Conservation (phyloP, 2,113 vertebrate genomes). For the Poeciliopsis turrubarensis region DNA sequence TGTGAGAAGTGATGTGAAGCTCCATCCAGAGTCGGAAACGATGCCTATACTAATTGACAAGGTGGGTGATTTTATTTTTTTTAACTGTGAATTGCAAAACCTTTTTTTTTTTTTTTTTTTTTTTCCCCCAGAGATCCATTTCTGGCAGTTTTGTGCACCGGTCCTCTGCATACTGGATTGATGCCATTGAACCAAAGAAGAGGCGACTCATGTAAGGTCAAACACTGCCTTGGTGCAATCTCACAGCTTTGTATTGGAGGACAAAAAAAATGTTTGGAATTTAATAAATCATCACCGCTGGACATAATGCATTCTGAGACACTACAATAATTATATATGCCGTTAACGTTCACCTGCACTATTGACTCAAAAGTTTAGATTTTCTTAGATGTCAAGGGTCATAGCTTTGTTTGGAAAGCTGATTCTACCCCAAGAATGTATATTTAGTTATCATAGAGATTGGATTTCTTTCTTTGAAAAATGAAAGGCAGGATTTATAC, state of each 20-base stretch:
- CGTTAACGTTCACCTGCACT: no score
- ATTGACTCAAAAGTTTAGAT: no score
- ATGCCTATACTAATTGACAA: conserved; percentile 82
- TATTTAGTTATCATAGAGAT: no score
- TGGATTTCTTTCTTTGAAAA: no score
- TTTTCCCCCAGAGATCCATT: conserved; percentile 76
- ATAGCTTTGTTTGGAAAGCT: no score
- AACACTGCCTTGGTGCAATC: neutral
- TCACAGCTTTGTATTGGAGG: neutral
- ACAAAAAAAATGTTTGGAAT: neutral
- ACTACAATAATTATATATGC: neutral
- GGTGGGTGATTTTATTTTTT: conserved; percentile 74
- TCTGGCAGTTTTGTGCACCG: conserved; percentile 52
- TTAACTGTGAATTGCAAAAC: neutral
- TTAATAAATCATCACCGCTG: no score
- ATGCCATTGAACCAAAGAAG: conserved; percentile 76
- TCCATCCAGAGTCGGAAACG: conserved; percentile 59
- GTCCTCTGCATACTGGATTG: conserved; percentile 83
- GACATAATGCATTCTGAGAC: neutral
- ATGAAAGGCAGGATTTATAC: no score
- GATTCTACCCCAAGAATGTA: no score
- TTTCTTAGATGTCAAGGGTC: no score
- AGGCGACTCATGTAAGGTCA: conserved; percentile 83
- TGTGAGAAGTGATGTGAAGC: conserved; percentile 85
- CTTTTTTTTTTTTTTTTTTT: neutral